Percentiles rank a stretch among this genome's conserved stretches.
Conservation (phyloP, 2,113 vertebrate species). For the Nothoprocta perdicaria region DNA sequence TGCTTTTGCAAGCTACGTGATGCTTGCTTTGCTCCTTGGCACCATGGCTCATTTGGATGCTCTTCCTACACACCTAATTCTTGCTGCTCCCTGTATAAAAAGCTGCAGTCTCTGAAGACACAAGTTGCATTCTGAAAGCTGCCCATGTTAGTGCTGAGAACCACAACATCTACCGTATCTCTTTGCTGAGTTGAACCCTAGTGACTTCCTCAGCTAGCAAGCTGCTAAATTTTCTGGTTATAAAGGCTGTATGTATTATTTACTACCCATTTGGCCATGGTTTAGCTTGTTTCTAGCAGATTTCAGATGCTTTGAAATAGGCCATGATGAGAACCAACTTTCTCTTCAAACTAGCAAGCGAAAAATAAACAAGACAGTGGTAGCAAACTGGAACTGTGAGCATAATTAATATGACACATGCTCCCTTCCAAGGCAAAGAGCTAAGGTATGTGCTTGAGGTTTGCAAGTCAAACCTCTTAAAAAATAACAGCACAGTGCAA, state of each 20-base stretch:
- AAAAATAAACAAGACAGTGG: constrained; percentile 9
- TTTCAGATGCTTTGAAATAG: constrained; percentile 41
- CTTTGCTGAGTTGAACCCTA: background rate
- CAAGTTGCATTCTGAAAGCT: background rate
- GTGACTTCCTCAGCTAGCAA: constrained; percentile 4
- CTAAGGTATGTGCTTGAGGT: background rate
- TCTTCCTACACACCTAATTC: background rate
- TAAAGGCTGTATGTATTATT: constrained; percentile 45
- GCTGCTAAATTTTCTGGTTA: constrained; percentile 49
- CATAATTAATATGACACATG: constrained; percentile 53
- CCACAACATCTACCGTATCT: background rate
- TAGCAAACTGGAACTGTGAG: background rate
- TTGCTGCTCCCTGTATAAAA: background rate
- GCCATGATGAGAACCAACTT: constrained; percentile 16
- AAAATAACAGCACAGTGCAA: background rate
- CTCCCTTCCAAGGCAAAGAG: background rate
- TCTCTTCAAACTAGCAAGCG: constrained; percentile 14
- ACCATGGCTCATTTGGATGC: background rate
- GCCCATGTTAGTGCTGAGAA: background rate
- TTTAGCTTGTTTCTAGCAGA: constrained; percentile 8
- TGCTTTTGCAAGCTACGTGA: background rate
- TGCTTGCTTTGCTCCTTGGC: background rate
- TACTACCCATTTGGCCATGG: constrained; percentile 23
- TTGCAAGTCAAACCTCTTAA: background rate
- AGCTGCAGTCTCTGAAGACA: constrained; percentile 15